phyloP scores from a whole-genome alignment of 2,888 invertebrate genomes.

The Xestia ashworthii region DNA sequence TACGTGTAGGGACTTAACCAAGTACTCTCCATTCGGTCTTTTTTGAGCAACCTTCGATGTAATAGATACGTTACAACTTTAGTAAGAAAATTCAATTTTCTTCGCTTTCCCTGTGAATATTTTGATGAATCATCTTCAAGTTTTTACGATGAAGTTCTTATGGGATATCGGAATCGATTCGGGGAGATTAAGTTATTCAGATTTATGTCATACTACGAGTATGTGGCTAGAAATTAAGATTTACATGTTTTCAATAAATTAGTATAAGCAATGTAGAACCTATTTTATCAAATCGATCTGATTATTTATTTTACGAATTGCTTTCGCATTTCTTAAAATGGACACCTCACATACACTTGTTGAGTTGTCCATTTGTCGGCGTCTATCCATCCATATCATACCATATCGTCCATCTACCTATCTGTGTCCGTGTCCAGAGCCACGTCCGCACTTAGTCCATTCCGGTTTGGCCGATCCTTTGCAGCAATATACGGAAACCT shows the following conservation, averaged over 20 bases:
- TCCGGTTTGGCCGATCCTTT: not conserved
- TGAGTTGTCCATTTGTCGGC: not conserved
- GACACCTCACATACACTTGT: not conserved
- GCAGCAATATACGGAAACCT: not conserved
- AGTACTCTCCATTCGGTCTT: conserved; percentile 5
- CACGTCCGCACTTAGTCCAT: not conserved
- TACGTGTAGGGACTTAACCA: conserved; percentile 38
- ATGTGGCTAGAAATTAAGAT: not conserved
- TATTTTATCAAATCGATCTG: not conserved
- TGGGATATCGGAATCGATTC: conserved; percentile 33
- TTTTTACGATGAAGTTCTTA: conserved; percentile 30
- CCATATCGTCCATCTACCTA: too few species aligned
- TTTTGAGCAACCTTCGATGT: conserved; percentile 28
- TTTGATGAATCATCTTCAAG: conserved; percentile 61
- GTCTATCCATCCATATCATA: too few species aligned
- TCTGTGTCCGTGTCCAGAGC: not conserved
- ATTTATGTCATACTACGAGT: not conserved
- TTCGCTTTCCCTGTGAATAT: conserved; percentile 32
- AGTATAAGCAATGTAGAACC: not conserved
- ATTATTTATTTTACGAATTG: not conserved
- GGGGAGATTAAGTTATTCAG: conserved; percentile 32
- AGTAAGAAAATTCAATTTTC: conserved; percentile 62
- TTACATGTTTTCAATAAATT: not conserved
- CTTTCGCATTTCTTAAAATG: not conserved
- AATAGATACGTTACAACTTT: conserved; percentile 55